Evolutionary conservation across 2,888 invertebrate genomes (phyloP), one percentile per base, ranked within the genome.

Genomic region (Onthophagus sagittarius): DNA sequence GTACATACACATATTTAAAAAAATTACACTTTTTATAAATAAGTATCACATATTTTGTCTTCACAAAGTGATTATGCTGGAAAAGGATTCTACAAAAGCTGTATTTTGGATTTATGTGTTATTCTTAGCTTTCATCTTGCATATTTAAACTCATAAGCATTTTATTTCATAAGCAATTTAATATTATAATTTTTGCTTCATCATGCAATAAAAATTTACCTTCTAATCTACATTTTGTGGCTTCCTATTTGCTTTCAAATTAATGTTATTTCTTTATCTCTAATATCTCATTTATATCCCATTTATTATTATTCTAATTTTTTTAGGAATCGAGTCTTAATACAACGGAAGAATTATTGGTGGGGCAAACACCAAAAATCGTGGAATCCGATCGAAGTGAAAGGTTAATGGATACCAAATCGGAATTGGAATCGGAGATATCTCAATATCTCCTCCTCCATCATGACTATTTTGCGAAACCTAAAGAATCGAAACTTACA

Each of bases 341-440:
- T 88, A 78, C 87, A 85, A 81, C 87, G 87, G 78, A 86, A 88
- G 84, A 87, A 90, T 82, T 91, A 92, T 81, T 95, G 95, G 94
- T 94, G 95, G 95, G 94, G 94, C 76, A 91, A 92, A 71, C 93
- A 93, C 82, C 94, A 94, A 86, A 93, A 90, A 86, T 91, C 88
- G 80, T 95, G 94, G 95, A 94, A 94, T 84, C 94, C 94, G 79
- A 88, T 93, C 82, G 88, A 90, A 79, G 86, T 88, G 83, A 83
- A 84, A 79, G 87, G 86, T n/a, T 88, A 87, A 85, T 62, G 15
- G 23, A 71, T 4, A 67, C 77, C 71, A 73, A 73, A 15, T 67
- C 76, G 69, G 74, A 77, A 14, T 76, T 81, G 74, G 80, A 81
- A 76, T 76, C 77, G 13, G 83, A 83, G 74, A 81, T 84, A 63